A percentile compares a stretch with the other conserved stretches of the same genome.
These are phyloP conservation scores for Periparus ater DNA, from an alignment of 2,797 vertebrate genomes.

Conservation along the genomic window DNA sequence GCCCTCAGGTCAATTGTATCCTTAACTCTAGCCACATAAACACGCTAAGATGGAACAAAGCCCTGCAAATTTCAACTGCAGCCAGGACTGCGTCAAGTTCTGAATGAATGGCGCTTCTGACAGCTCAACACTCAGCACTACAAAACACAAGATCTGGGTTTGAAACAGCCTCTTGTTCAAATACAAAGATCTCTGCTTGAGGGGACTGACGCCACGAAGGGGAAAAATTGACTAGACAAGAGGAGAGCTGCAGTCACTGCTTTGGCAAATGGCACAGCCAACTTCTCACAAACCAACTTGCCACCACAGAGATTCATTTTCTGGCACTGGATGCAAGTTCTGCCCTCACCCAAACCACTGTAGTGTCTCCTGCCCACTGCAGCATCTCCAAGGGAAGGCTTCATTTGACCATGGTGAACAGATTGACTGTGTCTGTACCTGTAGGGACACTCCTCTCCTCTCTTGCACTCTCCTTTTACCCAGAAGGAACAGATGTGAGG, in stretches of 20 bases:
- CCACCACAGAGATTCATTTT: background rate
- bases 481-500: conserved; percentile 99
- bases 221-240: background rate
- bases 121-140: background rate
- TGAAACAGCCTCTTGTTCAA: conserved; percentile 30
- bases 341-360: background rate
- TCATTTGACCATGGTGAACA: accelerated
- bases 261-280: background rate
- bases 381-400: background rate
- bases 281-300: background rate
- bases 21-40: background rate
- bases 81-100: background rate
- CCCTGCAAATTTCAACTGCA: background rate
- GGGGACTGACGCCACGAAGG: background rate
- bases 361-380: background rate
- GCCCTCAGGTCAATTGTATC: background rate
- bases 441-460: conserved; percentile 98
- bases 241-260: background rate
- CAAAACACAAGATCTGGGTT: background rate
- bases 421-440: conserved; percentile 74
- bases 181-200: background rate
- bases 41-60: background rate
- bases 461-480: conserved; percentile 98
- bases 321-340: background rate
- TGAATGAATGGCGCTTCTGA: background rate